A percentile compares a stretch with the other conserved stretches of the same genome.
Evolutionary conservation across 2,888 invertebrate genomes (phyloP).

Genomic region (Diaprepes abbreviatus): DNA sequence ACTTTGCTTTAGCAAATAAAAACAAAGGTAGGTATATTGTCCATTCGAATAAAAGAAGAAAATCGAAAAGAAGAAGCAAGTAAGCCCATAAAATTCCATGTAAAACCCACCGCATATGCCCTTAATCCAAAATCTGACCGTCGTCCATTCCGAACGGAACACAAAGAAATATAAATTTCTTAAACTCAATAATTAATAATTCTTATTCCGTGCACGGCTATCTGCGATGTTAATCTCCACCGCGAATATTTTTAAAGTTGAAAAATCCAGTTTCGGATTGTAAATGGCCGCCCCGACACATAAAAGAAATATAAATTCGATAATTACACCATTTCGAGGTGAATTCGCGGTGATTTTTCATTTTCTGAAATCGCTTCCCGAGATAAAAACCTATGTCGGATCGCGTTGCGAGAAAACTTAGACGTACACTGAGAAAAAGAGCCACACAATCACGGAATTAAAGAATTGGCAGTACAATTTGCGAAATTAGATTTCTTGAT

Average conservation of each 20-base stretch:
- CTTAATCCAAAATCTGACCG: constrained; percentile 42
- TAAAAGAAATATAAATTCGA: constrained; percentile 49
- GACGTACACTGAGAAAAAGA: constrained; percentile 16
- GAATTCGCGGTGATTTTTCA: constrained; percentile 45
- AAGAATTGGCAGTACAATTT: too few relatives aligned
- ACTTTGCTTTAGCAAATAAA: too few relatives aligned
- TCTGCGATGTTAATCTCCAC: constrained; percentile 44
- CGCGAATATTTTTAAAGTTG: constrained; percentile 49
- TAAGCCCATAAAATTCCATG: neutral
- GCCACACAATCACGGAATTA: too few relatives aligned
- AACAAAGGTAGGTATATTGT: too few relatives aligned
- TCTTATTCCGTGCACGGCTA: constrained; percentile 50
- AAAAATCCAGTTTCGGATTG: constrained; percentile 50
- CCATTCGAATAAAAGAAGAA: too few relatives aligned
- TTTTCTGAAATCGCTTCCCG: constrained; percentile 44
- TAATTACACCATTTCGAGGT: constrained; percentile 49
- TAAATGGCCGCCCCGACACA: constrained; percentile 47
- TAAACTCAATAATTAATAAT: constrained; percentile 58
- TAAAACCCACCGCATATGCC: constrained; percentile 16
- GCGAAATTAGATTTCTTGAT: too few relatives aligned
- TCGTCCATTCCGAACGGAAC: constrained; percentile 37
- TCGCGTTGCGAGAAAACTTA: constrained; percentile 34
- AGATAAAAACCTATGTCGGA: constrained; percentile 32
- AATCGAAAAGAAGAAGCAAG: neutral
- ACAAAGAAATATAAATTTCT: constrained; percentile 58